Evolutionary conservation across 1,140 invertebrate species (phyloP), one percentile per base, ranked within the genome.

Genomic region (Dryas iulia): DNA sequence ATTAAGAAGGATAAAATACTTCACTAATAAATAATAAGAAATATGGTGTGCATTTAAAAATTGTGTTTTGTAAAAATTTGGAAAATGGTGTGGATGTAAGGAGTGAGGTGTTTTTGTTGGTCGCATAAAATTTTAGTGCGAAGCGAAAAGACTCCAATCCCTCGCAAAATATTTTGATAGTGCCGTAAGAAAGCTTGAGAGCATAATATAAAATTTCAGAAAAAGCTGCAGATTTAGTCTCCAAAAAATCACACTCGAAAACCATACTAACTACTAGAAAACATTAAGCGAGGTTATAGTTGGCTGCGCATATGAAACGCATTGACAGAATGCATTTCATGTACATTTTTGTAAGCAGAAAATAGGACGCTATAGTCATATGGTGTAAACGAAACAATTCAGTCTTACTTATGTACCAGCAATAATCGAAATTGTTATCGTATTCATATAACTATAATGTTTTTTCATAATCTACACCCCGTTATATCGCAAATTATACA

Each of bases 261-360:
- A 81, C 75, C 80, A 82, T 79, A 79, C 81, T 84, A 91, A 82
- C 84, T 89, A 90, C 87, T 82, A 79, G 68, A 73, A 87, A 82
- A 76, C 81, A 65, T 82, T 74, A 89, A 90, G 87, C 88, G 81
- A 83, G 81, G 83, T 89, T 87, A 88, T 86, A 73, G 74, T 77
- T 78, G 61, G 70, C 77, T 74, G 81, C 81, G 78, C 78, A 82
- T 72, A 77, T 78, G 78, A 81, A 81, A 72, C 76, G 74, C 75
- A 82, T 83, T 78, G 71, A 47, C 61, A 33, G 60, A 69, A 81
- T 83, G 81, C 78, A 69, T 78, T 81, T 79, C 79, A 82, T 79
- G 74, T 82, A 81, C 73, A 82, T 71, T 59, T 74, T 75, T 68
- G 60, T 71, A 59, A 87, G 88, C 83, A 81, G 68, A 74, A 86